Conservation (phyloP, 1,140 invertebrate genomes). For the Saxidomus purpurata region DNA sequence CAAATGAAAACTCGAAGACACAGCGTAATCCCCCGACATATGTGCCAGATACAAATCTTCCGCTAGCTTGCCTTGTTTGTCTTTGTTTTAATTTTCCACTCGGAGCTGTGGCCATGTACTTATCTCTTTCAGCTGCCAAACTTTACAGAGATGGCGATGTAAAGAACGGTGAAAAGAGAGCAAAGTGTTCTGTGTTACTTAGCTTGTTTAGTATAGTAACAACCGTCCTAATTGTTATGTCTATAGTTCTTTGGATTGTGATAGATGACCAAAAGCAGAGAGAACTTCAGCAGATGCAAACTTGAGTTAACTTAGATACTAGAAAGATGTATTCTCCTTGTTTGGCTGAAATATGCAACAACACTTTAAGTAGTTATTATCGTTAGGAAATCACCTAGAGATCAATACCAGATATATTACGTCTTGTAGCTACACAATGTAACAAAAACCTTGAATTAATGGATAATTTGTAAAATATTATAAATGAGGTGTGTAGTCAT, state of each 20-base stretch:
- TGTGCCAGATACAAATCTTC: slow-evolving; percentile 64
- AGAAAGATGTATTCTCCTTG: neutral
- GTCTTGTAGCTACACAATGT: no score
- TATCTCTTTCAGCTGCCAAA: slow-evolving; percentile 59
- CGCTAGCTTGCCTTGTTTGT: slow-evolving; percentile 61
- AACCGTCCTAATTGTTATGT: slow-evolving; percentile 64
- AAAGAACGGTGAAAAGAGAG: slow-evolving; percentile 53
- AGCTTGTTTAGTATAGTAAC: slow-evolving; percentile 65
- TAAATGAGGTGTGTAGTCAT: no score
- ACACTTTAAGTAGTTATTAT: no score
- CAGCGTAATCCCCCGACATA: neutral
- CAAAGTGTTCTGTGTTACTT: slow-evolving; percentile 53
- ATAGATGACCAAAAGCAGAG: slow-evolving; percentile 40
- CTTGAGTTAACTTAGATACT: neutral
- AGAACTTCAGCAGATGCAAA: slow-evolving; percentile 11
- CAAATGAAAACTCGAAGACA: neutral
- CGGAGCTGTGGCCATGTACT: slow-evolving; percentile 65
- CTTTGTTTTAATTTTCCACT: slow-evolving; percentile 66
- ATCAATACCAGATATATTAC: no score
- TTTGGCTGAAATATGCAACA: no score
- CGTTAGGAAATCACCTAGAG: no score
- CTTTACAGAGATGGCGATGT: slow-evolving; percentile 57
- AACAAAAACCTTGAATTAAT: no score
- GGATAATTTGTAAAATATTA: no score
- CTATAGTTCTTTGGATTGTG: slow-evolving; percentile 54